Conservation (phyloP, 2,113 vertebrate species). For the Charina bottae region DNA sequence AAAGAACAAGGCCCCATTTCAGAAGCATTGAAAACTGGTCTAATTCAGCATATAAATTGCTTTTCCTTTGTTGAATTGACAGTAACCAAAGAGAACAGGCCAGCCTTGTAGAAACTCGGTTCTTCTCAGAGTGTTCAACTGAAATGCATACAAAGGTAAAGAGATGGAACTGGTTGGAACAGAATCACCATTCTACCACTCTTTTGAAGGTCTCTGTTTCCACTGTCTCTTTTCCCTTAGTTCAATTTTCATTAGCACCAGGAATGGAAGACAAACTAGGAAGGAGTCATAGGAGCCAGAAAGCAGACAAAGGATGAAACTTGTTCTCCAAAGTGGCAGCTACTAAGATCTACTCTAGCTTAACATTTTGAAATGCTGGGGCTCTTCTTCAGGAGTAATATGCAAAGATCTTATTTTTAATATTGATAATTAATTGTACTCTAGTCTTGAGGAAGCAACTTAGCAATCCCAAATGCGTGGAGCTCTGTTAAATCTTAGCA, state of each 20-base stretch:
- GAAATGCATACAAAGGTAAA: neutral
- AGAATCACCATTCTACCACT: neutral
- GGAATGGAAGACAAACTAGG: neutral
- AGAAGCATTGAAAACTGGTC: neutral
- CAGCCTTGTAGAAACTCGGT: neutral
- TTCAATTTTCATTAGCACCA: neutral
- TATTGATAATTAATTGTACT: neutral
- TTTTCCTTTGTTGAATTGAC: neutral
- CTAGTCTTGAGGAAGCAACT: neutral
- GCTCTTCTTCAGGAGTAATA: neutral
- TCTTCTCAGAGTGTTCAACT: neutral
- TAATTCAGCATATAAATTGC: neutral
- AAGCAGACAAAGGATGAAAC: neutral
- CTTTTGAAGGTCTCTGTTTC: neutral
- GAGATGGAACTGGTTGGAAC: neutral
- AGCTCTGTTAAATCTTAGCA: neutral
- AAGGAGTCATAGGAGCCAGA: neutral
- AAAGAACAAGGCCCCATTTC: neutral
- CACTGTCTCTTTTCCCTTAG: neutral
- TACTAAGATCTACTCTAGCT: neutral
- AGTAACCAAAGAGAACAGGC: neutral
- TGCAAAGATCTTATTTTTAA: neutral
- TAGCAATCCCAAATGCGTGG: neutral
- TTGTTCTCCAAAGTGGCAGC: neutral
- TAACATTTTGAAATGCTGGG: neutral